Evolutionary conservation across 2,888 invertebrate genomes (phyloP).

Genomic region (Anorthoa munda): DNA sequence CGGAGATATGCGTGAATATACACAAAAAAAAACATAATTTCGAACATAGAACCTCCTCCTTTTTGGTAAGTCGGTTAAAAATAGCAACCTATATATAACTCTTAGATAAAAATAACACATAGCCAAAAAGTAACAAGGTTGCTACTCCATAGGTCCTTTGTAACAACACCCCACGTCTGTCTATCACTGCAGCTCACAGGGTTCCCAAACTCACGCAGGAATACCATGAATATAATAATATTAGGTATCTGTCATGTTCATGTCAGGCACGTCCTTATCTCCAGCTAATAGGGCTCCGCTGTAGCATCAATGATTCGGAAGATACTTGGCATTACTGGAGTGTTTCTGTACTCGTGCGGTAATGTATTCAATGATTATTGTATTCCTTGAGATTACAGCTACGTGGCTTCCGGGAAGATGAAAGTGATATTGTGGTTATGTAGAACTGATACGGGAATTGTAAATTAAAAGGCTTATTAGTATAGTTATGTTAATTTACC

Average conservation of each 20-base stretch:
- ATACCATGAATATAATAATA: slow-evolving; percentile 52
- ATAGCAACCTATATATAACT: neutral
- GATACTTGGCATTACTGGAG: slow-evolving; percentile 45
- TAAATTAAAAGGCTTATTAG: slow-evolving; percentile 1
- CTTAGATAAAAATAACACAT: neutral
- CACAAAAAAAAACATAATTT: too few relatives aligned
- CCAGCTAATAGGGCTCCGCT: slow-evolving; percentile 30
- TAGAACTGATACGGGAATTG: slow-evolving; percentile 5
- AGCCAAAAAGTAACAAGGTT: slow-evolving; percentile 23
- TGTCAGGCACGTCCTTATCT: slow-evolving; percentile 61
- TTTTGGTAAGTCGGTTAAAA: too few relatives aligned
- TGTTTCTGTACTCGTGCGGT: slow-evolving; percentile 14
- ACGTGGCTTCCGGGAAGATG: slow-evolving; percentile 4
- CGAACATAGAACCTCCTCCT: too few relatives aligned
- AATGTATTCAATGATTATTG: slow-evolving; percentile 29
- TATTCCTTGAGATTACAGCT: slow-evolving; percentile 23
- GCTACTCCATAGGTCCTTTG: slow-evolving; percentile 16
- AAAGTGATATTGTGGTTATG: slow-evolving; percentile 4
- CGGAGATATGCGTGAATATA: too few relatives aligned
- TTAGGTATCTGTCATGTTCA: slow-evolving; percentile 50
- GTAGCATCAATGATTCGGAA: slow-evolving; percentile 50
- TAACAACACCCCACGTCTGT: slow-evolving; percentile 29
- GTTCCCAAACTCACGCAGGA: slow-evolving; percentile 20
- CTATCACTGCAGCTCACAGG: slow-evolving; percentile 26
- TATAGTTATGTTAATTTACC: neutral